Base-by-base conservation (phyloP, 2,888 invertebrate genomes). In the Criorhina ranunculi region DNA sequence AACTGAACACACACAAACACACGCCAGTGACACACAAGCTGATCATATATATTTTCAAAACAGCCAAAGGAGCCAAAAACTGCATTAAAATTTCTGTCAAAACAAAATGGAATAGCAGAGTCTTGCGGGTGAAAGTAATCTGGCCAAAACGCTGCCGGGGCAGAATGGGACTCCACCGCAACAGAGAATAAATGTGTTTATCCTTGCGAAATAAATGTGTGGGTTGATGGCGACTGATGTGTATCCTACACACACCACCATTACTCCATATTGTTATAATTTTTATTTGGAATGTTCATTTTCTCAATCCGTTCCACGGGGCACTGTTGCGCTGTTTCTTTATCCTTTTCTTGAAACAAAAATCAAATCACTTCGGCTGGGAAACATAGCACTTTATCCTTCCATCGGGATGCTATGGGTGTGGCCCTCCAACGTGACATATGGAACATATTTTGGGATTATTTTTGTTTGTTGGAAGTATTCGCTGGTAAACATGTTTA, bases 271-370 rank as follows among this genome's bases (percentile, higher is more conserved):
- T 17, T 46, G 55, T 29, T 35, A 35, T 57, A 66, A 46, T 66
- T 75, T 75, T 49, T 66, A 46, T 66, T 64, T 66, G 37, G 57
- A 73, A 73, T 75, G 53, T 40, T 55, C 67, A 42, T 53, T 53
- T 44, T 24, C n/a, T 9, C 73, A 37, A 40, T 8, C 29, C 17
- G 31, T 49, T 60, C 37, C 35, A n/a, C 8, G 35, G 35, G 42
- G 29, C 15, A 55, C 62, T 64, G 62, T 64, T 64, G 53, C 44
- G 15, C 31, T 49, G 15, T 35, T 9, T 11, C 46, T 33, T 24
- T 24, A 44, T 19, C 4, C 31, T 11, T 44, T 31, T 12, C 12
- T 37, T 11, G n/a, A 4, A 17, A 12, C 12, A 31, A 60, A 60
- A 60, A 19, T 15, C 1, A 62, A 62, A 46, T 49, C 49, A 35